Percentiles rank a stretch among this genome's conserved stretches.
Evolutionary conservation across 2,113 vertebrate genomes (phyloP).

Genomic region (Syngnathus scovelli): DNA sequence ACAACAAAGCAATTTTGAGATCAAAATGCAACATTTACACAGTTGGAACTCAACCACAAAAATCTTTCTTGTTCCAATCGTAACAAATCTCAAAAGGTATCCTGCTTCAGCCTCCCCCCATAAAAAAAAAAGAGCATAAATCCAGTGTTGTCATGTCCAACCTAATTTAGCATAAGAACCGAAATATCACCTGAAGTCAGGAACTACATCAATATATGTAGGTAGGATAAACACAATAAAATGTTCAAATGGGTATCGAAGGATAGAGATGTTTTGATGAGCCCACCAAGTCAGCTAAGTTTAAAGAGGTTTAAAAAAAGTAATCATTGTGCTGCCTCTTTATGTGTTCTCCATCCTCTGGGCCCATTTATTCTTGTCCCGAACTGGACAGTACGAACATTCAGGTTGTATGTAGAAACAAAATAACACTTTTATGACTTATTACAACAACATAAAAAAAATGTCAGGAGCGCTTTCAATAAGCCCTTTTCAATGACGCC

Average conservation of each 20-base stretch:
- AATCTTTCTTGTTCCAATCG: slow-evolving; percentile 11
- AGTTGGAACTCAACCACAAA: not conserved
- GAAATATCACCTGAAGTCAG: not conserved
- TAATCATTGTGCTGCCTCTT: slow-evolving; percentile 21
- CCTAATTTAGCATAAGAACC: not conserved
- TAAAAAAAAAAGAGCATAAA: no score
- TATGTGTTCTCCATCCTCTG: not conserved
- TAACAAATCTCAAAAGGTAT: slow-evolving; percentile 11
- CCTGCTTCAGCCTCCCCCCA: not conserved
- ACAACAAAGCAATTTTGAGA: no score
- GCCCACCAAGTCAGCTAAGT: slow-evolving; percentile 47
- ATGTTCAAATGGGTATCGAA: not conserved
- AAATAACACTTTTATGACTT: slow-evolving; percentile 32
- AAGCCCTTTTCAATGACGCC: slow-evolving; percentile 64
- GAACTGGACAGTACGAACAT: slow-evolving; percentile 39
- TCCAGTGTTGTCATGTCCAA: not conserved
- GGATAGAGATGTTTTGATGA: slow-evolving; percentile 45
- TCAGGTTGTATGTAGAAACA: slow-evolving; percentile 44
- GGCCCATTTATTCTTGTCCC: slow-evolving; percentile 10
- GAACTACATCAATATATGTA: not conserved
- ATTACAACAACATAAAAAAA: slow-evolving; percentile 36
- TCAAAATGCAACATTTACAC: not conserved
- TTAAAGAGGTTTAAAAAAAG: slow-evolving; percentile 43
- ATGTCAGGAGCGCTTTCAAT: slow-evolving; percentile 43
- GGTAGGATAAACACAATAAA: not conserved